phyloP scores from a whole-genome alignment of 2,113 vertebrate genomes.

The Indicator indicator region DNA sequence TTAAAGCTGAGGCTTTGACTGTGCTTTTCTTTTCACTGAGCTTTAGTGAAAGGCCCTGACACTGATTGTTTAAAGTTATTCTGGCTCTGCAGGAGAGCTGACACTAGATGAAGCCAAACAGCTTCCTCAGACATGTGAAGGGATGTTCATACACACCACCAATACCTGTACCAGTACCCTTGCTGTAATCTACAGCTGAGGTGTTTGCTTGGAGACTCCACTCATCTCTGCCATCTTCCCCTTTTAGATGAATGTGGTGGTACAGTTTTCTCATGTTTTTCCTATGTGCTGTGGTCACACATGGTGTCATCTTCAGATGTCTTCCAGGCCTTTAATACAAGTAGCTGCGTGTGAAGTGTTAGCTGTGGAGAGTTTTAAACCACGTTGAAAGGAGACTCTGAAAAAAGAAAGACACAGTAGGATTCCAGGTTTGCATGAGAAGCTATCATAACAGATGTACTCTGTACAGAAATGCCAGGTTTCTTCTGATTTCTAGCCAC shows the following conservation, averaged over 20 bases:
- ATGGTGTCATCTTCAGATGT: not conserved
- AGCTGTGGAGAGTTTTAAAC: not conserved
- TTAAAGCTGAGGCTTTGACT: not conserved
- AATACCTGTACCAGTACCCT: not conserved
- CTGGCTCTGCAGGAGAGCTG: not conserved
- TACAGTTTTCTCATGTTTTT: not conserved
- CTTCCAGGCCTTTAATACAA: not conserved
- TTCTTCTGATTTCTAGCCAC: not conserved
- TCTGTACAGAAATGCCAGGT: not conserved
- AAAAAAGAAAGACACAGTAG: not conserved
- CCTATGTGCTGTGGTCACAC: not conserved
- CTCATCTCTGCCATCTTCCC: rapidly evolving
- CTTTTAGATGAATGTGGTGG: not conserved
- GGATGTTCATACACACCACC: not conserved
- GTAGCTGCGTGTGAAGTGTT: not conserved
- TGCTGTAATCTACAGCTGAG: not conserved
- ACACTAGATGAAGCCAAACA: not conserved
- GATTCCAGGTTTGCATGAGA: not conserved
- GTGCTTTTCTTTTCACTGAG: not conserved
- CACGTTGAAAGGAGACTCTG: not conserved
- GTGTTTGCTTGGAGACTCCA: not conserved
- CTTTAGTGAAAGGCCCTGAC: not conserved
- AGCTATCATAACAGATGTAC: not conserved
- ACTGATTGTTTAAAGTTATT: not conserved
- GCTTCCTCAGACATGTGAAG: rapidly evolving